Base-by-base conservation (phyloP, 2,888 invertebrate species). In the Nebria salina region DNA sequence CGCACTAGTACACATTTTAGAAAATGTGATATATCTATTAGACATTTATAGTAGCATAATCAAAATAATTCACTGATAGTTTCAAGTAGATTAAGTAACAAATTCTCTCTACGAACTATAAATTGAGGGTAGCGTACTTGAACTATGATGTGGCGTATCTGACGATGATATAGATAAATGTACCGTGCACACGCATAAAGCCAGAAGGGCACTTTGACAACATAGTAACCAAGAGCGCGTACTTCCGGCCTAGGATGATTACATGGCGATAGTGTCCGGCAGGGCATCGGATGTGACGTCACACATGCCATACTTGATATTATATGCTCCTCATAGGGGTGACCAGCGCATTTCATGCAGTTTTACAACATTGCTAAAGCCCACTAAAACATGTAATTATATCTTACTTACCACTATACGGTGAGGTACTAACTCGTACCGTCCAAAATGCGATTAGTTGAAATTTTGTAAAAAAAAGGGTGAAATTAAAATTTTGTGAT, bases 241-340 rank as follows among this genome's bases (percentile, higher is more conserved):
- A 80, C 80, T 80, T 80, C 80, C 80, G 65, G 26, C 65, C 73
- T 80, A 65, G 54, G 75, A 80, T 75, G 75, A 80, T 80, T 75
- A 75, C 80, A 80, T 64, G 80, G 26, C 75, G 72, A 34, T 43
- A 64, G 72, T 75, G 75, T 80, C 80, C 80, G 80, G 75, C 72
- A 43, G 64, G 65, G 66, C 54, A 72, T 68, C 75, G 80, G 80
- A 80, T 64, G 65, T 75, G 80, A 80, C 72, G 80, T 75, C 80
- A 72, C 25, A 70, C 70, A 70, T 34, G 8, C 54, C 54, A 54
- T 54, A 54, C 54, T 54, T 7, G 2, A 54, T 13, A 13, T 54
- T 54, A 54, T 54, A 8, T 54, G 13, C 54, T 54, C 13, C 54
- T 54, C 54, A 54, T 54, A 54, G 54, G 54, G 54, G 54, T 54